Base-by-base conservation (phyloP, 2,888 invertebrate genomes). In the Mongoloraphidia duomilia region DNA sequence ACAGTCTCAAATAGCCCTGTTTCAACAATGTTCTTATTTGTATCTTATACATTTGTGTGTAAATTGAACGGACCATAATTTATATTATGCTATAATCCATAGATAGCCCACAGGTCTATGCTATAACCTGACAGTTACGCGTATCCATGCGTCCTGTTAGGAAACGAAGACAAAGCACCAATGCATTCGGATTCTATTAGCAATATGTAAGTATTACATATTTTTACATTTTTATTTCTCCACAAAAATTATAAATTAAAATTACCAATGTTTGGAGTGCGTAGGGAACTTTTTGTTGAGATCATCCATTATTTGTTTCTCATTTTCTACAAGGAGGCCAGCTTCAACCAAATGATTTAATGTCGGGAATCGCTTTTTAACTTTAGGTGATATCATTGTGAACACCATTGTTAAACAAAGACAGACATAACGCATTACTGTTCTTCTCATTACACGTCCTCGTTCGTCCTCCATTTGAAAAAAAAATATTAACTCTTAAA, bases 301-400 rank as follows among this genome's bases (percentile, higher is more conserved):
- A 59, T 82, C 79, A 49, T 82, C 79, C 53, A 92, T 80, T 54
- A 91, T 88, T 39, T 70, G 69, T 58, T 82, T 79, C 65, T 92
- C 92, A 61, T 87, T 91, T 53, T 86, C 83, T 50, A 84, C 74
- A 40, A 92, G 68, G 40, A 92, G 69, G 57, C 91, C 91, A 8
- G 89, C 84, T 53, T 90, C 90, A 6, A 90, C 84, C 50, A 90
- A 79, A 65, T 91, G 87, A 54, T 82, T 79, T 50, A 89, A 68
- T 1, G 84, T 83, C 0, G 91, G 91, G 64, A 92, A 92, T 12
- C 91, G 76, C 63, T 89, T 91, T 65, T 91, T 91, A 26, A 92
- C 92, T 43, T 84, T 73, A 0, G 91, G 89, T 46, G 89, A 86
- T 53, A 92, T 84, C 76, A 85, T 87, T 38, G 84, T 80, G 57